phyloP scores from a whole-genome alignment of 2,888 invertebrate species.

The Bhutanitis thaidina region DNA sequence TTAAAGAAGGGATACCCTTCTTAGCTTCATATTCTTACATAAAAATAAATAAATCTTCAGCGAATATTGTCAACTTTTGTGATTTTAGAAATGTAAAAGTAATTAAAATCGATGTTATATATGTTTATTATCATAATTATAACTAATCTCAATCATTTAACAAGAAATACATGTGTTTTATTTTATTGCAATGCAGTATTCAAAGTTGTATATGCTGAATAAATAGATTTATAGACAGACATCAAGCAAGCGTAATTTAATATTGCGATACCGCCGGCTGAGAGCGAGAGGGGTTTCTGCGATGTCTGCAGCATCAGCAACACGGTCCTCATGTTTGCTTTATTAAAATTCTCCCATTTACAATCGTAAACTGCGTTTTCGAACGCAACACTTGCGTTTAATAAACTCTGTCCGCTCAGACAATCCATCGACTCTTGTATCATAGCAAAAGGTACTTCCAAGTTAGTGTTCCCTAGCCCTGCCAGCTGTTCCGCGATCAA shows the following conservation, averaged over 20 bases:
- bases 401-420: slow-evolving; percentile 47
- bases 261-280: slow-evolving; percentile 48
- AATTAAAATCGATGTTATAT: no score
- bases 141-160: no score
- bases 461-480: slow-evolving; percentile 47
- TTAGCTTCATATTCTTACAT: no score
- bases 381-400: slow-evolving; percentile 45
- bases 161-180: no score
- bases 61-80: no score
- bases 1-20: no score
- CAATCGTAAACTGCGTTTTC: slow-evolving; percentile 48
- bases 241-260: slow-evolving; percentile 46
- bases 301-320: slow-evolving; percentile 46
- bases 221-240: slow-evolving; percentile 46
- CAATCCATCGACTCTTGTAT: slow-evolving; percentile 51
- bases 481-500: slow-evolving; percentile 50
- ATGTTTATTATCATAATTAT: no score
- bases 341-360: slow-evolving; percentile 57
- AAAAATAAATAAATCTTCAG: no score
- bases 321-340: slow-evolving; percentile 45
- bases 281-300: slow-evolving; percentile 48
- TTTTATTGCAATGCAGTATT: slow-evolving; percentile 31
- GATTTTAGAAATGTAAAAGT: no score
- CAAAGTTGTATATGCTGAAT: slow-evolving; percentile 52
- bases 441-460: slow-evolving; percentile 45